Evolutionary conservation across 2,888 invertebrate species (phyloP).

Genomic region (Hypercompe scribonia): DNA sequence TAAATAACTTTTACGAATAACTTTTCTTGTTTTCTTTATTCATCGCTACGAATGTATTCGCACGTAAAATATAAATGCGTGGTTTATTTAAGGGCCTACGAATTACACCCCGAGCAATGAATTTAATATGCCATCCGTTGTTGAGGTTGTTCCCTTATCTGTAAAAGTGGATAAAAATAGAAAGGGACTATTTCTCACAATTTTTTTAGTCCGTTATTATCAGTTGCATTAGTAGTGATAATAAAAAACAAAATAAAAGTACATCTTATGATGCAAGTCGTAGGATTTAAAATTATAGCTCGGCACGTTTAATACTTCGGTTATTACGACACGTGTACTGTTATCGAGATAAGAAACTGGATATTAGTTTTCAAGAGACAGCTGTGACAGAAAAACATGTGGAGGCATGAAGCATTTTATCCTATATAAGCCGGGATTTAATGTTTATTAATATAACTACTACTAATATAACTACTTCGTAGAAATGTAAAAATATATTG

Average conservation of each 20-base stretch:
- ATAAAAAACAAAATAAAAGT: too few relatives aligned
- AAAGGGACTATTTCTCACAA: not conserved
- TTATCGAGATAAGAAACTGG: too few relatives aligned
- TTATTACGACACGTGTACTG: not conserved
- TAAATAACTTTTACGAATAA: not conserved
- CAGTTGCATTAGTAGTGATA: too few relatives aligned
- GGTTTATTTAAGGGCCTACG: not conserved
- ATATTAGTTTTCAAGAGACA: too few relatives aligned
- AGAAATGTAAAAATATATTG: too few relatives aligned
- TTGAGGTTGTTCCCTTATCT: not conserved
- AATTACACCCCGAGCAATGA: not conserved
- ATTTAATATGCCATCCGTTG: not conserved
- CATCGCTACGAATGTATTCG: not conserved
- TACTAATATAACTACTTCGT: too few relatives aligned
- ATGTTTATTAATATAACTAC: too few relatives aligned
- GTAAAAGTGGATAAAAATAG: not conserved
- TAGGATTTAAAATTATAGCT: not conserved
- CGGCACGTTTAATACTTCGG: not conserved
- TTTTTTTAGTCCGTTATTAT: too few relatives aligned
- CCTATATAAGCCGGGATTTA: too few relatives aligned
- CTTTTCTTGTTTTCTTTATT: not conserved
- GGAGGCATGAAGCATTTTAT: too few relatives aligned
- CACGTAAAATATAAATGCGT: not conserved
- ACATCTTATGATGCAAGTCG: not conserved
- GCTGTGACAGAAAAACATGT: too few relatives aligned